Base-by-base conservation (phyloP, 1,140 invertebrate species). In the Drosophila santomea region DNA sequence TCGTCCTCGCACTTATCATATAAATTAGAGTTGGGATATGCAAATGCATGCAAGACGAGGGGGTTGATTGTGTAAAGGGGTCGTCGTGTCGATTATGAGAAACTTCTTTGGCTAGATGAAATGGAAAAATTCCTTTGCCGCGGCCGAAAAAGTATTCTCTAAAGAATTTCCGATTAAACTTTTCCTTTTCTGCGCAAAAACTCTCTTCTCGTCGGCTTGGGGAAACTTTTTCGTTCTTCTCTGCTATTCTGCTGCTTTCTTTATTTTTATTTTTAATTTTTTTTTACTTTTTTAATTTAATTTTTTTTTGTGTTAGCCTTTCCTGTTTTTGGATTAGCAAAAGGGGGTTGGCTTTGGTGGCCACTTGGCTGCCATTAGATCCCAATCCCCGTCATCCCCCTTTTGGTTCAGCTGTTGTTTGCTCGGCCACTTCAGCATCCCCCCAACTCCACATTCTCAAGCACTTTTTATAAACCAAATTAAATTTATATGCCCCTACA, bases 401-500 rank as follows among this genome's bases (percentile, higher is more conserved):
- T 17, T 64, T 64, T 61, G 44, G 12, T 52, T 62, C 48, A 62
- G 36, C 59, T 62, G 59, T 43, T 62, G 38, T 54, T 66, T 12
- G 25, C 52, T 56, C 62, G 73, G 55, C 78, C 78, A 81, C 78
- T 80, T 80, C 59, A 71, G 64, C 73, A 56, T 61, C 41, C 28
- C 41, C 51, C 38, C 4, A 12, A 39, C 72, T 78, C 58, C 45
- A 52, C 32, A 56, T 58, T 67, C 80, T 85, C 73, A 80, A 84
- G 80, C 81, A 80, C 81, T 84, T 84, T 84, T 84, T 84, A 84
- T 85, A 85, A 85, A 84, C 81, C 80, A 84, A 84, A 84, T 84
- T 84, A 84, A 84, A 84, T 84, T 80, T 84, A 85, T 84, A 84
- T 85, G 72, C 57, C 74, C 45, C 48, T 44, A 47, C 76, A 80